phyloP scores from a whole-genome alignment of 2,888 invertebrate species.

The Chouioia cunea region DNA sequence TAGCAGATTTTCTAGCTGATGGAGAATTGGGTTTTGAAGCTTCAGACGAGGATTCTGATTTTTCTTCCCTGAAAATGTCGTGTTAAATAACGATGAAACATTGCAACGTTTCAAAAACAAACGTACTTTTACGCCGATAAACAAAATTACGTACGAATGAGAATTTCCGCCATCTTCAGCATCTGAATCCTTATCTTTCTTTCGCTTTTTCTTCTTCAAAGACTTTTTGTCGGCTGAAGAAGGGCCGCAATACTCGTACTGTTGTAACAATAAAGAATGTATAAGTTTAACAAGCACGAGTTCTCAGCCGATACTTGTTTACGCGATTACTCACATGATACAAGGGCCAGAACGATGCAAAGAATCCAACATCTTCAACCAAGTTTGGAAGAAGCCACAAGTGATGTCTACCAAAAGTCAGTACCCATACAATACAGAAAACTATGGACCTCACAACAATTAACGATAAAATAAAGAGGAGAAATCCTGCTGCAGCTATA shows the following conservation, averaged over 20 bases:
- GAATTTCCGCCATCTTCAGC: slow-evolving; percentile 75
- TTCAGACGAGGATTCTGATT: slow-evolving; percentile 49
- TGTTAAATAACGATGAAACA: background rate
- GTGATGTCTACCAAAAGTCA: slow-evolving; percentile 90
- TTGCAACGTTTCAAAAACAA: background rate
- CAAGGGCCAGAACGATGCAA: slow-evolving; percentile 98
- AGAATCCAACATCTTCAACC: slow-evolving; percentile 98
- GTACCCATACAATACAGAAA: slow-evolving; percentile 91
- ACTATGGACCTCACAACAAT: slow-evolving; percentile 90
- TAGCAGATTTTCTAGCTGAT: slow-evolving; percentile 50
- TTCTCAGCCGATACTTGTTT: background rate
- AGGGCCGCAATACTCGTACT: slow-evolving; percentile 85
- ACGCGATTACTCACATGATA: slow-evolving; percentile 77
- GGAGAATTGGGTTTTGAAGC: slow-evolving; percentile 47
- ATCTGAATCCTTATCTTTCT: slow-evolving; percentile 86
- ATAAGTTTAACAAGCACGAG: slow-evolving; percentile 19
- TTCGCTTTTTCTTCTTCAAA: slow-evolving; percentile 79
- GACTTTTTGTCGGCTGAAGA: slow-evolving; percentile 70
- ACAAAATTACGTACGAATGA: slow-evolving; percentile 60
- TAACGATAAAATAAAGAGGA: slow-evolving; percentile 92
- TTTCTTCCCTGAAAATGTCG: slow-evolving; percentile 46
- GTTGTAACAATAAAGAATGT: slow-evolving; percentile 46
- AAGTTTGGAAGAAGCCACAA: slow-evolving; percentile 99
- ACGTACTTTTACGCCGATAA: background rate
- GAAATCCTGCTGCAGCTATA: slow-evolving; percentile 93